Evolutionary conservation across 2,888 invertebrate genomes (phyloP).

Genomic region (Leptinotarsa haldemani): DNA sequence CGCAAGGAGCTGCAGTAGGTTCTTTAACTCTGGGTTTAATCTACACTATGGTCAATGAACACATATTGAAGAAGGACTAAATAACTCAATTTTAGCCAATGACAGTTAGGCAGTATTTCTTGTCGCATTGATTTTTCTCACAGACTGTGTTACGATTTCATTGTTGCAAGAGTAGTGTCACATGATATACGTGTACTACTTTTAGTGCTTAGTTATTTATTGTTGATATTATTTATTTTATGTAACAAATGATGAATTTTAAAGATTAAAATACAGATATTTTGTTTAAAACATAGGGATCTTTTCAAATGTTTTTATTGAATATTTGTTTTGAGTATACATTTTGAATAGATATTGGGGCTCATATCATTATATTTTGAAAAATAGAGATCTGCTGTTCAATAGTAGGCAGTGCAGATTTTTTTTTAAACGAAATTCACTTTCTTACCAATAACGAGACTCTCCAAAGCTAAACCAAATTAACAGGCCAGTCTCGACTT

Average conservation of each 20-base stretch:
- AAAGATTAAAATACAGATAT: background rate
- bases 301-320: too few species aligned
- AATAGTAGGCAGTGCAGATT: too few species aligned
- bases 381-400: too few species aligned
- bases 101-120: slow-evolving; percentile 13
- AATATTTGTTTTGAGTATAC: too few species aligned
- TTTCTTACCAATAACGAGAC: too few species aligned
- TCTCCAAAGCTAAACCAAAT: too few species aligned
- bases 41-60: slow-evolving; percentile 70
- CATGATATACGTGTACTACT: background rate
- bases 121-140: background rate
- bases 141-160: background rate
- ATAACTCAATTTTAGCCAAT: background rate
- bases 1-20: slow-evolving; percentile 85
- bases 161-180: background rate
- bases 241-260: slow-evolving; percentile 1
- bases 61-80: slow-evolving; percentile 36
- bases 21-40: slow-evolving; percentile 79
- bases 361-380: too few species aligned
- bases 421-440: too few species aligned
- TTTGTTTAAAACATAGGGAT: slow-evolving; percentile 5
- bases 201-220: slow-evolving; percentile 10
- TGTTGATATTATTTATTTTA: slow-evolving; percentile 17
- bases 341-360: too few species aligned
- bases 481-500: too few species aligned